phyloP scores from a whole-genome alignment of 1,140 invertebrate species.

The Argopecten irradians region DNA sequence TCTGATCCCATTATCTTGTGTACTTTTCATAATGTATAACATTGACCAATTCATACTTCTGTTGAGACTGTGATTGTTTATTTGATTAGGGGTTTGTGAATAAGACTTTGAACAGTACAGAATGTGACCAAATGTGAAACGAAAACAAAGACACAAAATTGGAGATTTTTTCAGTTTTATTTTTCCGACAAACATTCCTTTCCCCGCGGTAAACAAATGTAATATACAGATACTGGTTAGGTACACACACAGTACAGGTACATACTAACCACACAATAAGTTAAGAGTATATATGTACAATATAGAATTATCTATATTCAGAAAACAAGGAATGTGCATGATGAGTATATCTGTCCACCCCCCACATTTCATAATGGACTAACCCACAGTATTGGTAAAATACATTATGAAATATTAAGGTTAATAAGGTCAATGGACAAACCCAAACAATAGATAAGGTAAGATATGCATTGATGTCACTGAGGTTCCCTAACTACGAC shows the following conservation, averaged over 20 bases:
- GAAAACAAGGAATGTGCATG: constrained; percentile 9
- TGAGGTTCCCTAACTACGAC: not conserved
- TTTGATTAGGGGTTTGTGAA: too few species aligned
- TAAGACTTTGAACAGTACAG: too few species aligned
- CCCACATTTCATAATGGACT: not conserved
- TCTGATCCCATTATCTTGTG: too few species aligned
- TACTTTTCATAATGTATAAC: too few species aligned
- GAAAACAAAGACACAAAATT: not conserved
- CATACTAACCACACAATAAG: not conserved
- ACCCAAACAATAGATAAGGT: not conserved
- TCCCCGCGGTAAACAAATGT: not conserved
- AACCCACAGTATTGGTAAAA: not conserved
- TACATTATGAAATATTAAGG: not conserved
- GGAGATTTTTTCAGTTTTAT: constrained; percentile 1
- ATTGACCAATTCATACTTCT: too few species aligned
- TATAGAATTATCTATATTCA: not conserved
- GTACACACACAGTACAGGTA: not conserved
- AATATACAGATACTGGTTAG: not conserved
- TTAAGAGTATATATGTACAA: not conserved
- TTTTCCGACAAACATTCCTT: not conserved
- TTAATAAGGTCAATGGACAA: not conserved
- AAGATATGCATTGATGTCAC: not conserved
- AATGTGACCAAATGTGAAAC: not conserved
- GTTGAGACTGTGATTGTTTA: too few species aligned
- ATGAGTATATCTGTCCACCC: not conserved